A percentile compares a stretch with the other conserved stretches of the same genome.
phyloP scores from a whole-genome alignment of 1,140 invertebrate species.

The Meloidogyne exigua region DNA sequence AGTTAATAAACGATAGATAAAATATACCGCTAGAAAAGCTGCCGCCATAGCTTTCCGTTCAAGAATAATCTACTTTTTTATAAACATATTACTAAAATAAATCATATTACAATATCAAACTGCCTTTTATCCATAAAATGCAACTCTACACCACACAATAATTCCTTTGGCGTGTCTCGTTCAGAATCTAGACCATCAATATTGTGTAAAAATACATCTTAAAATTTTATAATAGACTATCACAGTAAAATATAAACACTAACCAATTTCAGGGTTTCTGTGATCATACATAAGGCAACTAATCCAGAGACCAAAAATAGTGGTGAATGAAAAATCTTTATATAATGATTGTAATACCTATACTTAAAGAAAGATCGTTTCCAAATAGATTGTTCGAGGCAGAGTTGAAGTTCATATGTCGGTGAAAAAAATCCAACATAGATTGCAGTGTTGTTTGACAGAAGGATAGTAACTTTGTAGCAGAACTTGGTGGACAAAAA shows the following conservation, averaged over 20 bases:
- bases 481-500: constrained; percentile 30
- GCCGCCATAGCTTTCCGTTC: constrained; percentile 48
- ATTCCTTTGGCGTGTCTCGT: constrained; percentile 23
- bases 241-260: constrained; percentile 9
- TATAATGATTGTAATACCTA: neutral
- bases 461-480: constrained; percentile 20
- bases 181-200: constrained; percentile 38
- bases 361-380: neutral
- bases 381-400: neutral
- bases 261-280: constrained; percentile 49
- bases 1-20: neutral
- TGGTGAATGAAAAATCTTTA: neutral
- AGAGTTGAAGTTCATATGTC: neutral
- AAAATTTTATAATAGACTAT: constrained; percentile 23
- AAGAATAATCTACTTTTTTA: constrained; percentile 27
- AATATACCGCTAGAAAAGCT: constrained; percentile 46
- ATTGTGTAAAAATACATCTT: constrained; percentile 47
- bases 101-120: constrained; percentile 6
- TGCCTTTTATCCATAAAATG: constrained; percentile 33
- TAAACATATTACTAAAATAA: neutral
- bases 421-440: constrained; percentile 23
- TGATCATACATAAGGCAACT: constrained; percentile 45
- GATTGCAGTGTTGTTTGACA: constrained; percentile 29
- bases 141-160: constrained; percentile 51
- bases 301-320: constrained; percentile 40